A percentile compares a stretch with the other conserved stretches of the same genome.
These are phyloP conservation scores for Microtus obscurus DNA, from an alignment of 2,797 vertebrate species.

Conservation along the genomic window DNA sequence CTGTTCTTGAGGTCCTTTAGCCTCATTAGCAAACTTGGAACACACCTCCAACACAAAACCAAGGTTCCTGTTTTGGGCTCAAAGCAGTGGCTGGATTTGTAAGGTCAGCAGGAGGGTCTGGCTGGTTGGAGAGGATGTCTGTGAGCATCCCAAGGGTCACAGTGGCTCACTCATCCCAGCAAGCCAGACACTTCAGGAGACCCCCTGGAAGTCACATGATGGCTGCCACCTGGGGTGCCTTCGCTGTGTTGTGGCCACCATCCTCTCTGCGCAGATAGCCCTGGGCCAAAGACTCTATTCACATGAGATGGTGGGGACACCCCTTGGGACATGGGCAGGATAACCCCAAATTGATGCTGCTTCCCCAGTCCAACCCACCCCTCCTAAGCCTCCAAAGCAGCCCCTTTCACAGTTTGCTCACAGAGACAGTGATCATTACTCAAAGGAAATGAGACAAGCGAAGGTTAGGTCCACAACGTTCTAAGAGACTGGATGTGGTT, in stretches of 20 bases:
- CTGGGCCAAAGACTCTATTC: constrained; percentile 46
- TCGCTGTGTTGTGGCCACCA: constrained; percentile 12
- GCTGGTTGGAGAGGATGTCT: constrained; percentile 32
- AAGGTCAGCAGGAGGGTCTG: constrained; percentile 62
- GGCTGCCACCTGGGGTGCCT: constrained; percentile 56
- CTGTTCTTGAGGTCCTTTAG: constrained; percentile 39
- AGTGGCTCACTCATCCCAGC: background rate
- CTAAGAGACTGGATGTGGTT: constrained; percentile 71
- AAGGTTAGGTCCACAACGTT: constrained; percentile 81
- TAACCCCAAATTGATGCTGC: constrained; percentile 31
- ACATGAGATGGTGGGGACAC: background rate
- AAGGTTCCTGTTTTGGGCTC: constrained; percentile 76
- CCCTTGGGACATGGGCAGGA: constrained; percentile 1
- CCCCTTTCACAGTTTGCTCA: constrained; percentile 86
- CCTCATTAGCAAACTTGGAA: constrained; percentile 54
- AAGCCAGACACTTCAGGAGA: background rate
- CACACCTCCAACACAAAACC: constrained; percentile 68
- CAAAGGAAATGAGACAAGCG: constrained; percentile 77
- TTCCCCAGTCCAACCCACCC: constrained; percentile 71
- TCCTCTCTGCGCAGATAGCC: constrained; percentile 9
- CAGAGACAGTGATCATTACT: constrained; percentile 79
- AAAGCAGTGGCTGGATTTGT: constrained; percentile 76
- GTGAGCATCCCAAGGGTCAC: background rate
- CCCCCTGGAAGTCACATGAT: constrained; percentile 46
- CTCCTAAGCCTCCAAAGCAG: constrained; percentile 75